Base-by-base conservation (phyloP, 2,888 invertebrate genomes). In the Heteromyza rotundicornis region DNA sequence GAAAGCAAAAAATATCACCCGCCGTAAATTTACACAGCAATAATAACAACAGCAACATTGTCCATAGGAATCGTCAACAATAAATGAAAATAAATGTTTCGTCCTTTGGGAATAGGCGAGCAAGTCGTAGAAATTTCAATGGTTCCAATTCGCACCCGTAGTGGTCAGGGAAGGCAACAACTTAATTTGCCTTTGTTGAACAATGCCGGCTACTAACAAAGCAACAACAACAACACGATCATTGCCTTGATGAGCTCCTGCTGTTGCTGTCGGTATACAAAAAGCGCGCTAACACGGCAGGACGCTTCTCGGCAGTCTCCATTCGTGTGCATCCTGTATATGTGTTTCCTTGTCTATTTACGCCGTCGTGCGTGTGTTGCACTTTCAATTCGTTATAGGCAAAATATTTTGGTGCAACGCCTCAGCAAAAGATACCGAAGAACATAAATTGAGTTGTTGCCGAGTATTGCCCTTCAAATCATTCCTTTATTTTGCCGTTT, bases 211-310 rank as follows among this genome's bases (percentile, higher is more conserved):
- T n/a, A 40, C 16, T 40, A 40, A n/a, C 27, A 40, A 40, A 40
- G 40, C 40, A 40, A n/a, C 40, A 40, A 40, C 40, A 40, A 40
- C 68, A 69, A 64, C 70, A 72, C 68, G 75, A 76, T 75, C 71
- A 76, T 75, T 73, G 76, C 74, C 68, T 75, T 77, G 79, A 78
- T 79, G 78, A 77, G 79, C 77, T 78, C 79, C 78, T 79, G 77
- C 78, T 79, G 79, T 74, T 77, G 68, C 68, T 78, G 75, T 75
- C 76, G 72, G 70, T 66, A 76, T 64, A 75, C 73, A 78, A 64
- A 71, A 71, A 75, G 73, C 71, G 70, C 69, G 70, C 74, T 70
- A 70, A 66, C 77, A 60, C 79, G 50, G 65, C 78, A 75, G 71
- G 78, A 70, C 65, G 66, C 64, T 65, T 62, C 57, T 64, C 49